Conservation (phyloP, 2,113 vertebrate species). For the Elachura formosa region DNA sequence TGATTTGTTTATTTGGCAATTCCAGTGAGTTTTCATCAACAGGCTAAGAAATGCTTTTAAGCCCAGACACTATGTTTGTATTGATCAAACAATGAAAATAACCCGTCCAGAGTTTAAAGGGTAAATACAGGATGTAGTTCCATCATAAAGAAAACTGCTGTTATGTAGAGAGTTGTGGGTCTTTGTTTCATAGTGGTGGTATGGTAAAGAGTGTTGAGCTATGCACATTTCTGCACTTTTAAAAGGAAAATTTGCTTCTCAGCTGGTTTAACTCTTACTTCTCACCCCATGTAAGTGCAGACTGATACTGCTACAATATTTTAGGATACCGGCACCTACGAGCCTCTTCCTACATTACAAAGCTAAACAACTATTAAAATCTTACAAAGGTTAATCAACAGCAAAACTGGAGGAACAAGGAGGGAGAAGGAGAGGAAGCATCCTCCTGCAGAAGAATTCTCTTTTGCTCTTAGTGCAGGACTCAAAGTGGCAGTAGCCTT, state of each 20-base stretch:
- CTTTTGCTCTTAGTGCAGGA: not conserved
- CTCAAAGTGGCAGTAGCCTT: not conserved
- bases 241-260: not conserved
- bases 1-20: not conserved
- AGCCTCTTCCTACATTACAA: not conserved
- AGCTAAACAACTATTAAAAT: not conserved
- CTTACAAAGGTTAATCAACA: not conserved
- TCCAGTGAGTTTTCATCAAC: not conserved
- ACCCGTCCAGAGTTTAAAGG: not conserved
- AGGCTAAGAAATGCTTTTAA: not conserved
- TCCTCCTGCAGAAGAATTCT: not conserved
- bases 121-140: not conserved
- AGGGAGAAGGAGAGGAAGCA: not conserved
- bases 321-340: rapidly evolving
- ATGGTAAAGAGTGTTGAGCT: no score
- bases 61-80: not conserved
- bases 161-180: not conserved
- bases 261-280: not conserved
- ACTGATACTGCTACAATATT: not conserved
- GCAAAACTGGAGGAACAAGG: not conserved
- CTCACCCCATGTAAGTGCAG: not conserved
- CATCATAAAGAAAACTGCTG: not conserved
- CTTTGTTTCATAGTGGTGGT: not conserved
- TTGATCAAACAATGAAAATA: not conserved
- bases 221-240: no score